Evolutionary conservation across 2,888 invertebrate genomes (phyloP), one percentile per base, ranked within the genome.

Genomic region (Leptodirus hochenwartii): DNA sequence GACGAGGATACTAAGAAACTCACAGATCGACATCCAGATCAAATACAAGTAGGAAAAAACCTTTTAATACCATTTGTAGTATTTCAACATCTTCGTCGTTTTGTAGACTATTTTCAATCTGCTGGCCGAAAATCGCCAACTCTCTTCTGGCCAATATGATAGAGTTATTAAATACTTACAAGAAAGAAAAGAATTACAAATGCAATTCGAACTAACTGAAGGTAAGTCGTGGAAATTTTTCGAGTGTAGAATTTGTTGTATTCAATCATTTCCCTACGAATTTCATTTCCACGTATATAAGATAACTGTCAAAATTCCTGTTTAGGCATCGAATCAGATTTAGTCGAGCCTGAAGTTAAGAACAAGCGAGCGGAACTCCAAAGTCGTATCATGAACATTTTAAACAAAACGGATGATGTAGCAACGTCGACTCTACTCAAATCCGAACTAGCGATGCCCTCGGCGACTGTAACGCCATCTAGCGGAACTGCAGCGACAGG

Each of bases 141-240:
- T 85, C 23, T 79, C 80, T 0, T 73, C 74, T 1, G 47, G 72
- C 11, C 82, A 85, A 49, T 84, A 82, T 40, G 82, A 85, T 42
- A 69, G 73, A 38, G 61, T 85, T 8, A 64, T 85, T 29, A 58
- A 62, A 31, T 78, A 78, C 49, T 54, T 81, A 17, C 64, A 78
- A 58, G 75, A 80, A 39, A 68, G 75, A 34, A 64, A 74, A 17
- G 75, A 79, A 40, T 57, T 73, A 25, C 82, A 82, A 54, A 59
- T 73, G 0, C 76, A 78, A 50, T 57, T 71, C 26, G 84, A 85
- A 52, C 50, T 79, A 10, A 74, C 77, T 0, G 80, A 78, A 44
- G 67, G 69, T 0, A 54, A 66, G 17, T 57, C n/a, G n/a, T n/a
- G n/a, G n/a, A n/a, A n/a, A n/a, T n/a, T n/a, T n/a, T n/a, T n/a